These are phyloP conservation scores for Drosophila borborema DNA, from an alignment of 2,888 invertebrate genomes.

Conservation along the genomic window DNA sequence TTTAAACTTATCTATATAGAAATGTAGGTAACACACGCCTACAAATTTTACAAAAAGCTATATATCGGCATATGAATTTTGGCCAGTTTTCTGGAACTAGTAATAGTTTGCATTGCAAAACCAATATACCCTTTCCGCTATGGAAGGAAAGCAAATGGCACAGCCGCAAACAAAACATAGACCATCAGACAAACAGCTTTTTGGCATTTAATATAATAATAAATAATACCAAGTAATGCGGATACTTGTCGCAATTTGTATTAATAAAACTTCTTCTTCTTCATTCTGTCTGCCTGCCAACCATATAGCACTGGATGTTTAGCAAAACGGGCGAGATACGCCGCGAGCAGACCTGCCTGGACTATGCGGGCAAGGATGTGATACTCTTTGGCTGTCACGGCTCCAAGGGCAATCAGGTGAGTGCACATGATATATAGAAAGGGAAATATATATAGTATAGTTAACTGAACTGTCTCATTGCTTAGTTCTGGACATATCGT, in stretches of 20 bases:
- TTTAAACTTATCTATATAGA: no score
- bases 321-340: slow-evolving; percentile 98
- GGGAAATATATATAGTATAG: background rate
- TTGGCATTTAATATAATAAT: slow-evolving; percentile 78
- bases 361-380: slow-evolving; percentile 97
- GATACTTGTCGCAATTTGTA: slow-evolving; percentile 62
- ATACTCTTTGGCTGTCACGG: slow-evolving; percentile 97
- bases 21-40: no score
- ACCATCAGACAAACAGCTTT: slow-evolving; percentile 41
- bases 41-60: no score
- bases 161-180: no score
- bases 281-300: background rate
- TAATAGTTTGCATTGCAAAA: no score
- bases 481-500: slow-evolving; percentile 84
- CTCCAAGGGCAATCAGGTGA: slow-evolving; percentile 96
- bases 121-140: no score
- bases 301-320: slow-evolving; percentile 96
- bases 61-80: no score
- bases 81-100: no score
- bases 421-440: slow-evolving; percentile 72
- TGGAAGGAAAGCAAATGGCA: no score
- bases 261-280: slow-evolving; percentile 41
- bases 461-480: background rate
- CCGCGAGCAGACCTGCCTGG: slow-evolving; percentile 97
- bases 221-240: slow-evolving; percentile 73